Conservation (phyloP, 2,888 invertebrate species). For the Heliconius ethilla region DNA sequence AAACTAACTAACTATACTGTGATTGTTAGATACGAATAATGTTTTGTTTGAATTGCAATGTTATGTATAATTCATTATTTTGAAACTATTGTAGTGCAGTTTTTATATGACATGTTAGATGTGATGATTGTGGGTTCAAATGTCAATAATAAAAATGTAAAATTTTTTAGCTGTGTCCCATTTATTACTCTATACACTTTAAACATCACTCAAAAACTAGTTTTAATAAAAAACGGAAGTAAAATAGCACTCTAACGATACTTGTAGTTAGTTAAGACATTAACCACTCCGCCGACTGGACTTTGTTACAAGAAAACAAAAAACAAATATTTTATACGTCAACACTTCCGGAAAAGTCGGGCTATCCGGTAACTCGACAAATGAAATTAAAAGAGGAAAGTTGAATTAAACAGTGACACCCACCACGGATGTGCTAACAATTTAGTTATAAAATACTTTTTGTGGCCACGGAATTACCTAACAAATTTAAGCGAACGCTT, state of each 20-base stretch:
- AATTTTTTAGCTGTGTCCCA: too few relatives aligned
- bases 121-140: too few relatives aligned
- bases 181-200: too few relatives aligned
- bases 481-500: conserved; percentile 51
- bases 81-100: background rate
- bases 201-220: background rate
- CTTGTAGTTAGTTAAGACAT: background rate
- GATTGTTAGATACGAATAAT: conserved; percentile 21
- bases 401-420: conserved; percentile 21
- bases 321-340: conserved; percentile 12
- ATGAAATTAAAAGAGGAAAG: conserved; percentile 12
- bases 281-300: background rate
- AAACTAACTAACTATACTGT: conserved; percentile 7
- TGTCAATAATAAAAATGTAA: too few relatives aligned
- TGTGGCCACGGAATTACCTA: conserved; percentile 41
- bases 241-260: background rate
- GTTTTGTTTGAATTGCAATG: background rate
- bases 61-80: conserved; percentile 7
- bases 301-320: background rate
- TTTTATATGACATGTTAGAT: background rate
- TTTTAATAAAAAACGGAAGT: background rate
- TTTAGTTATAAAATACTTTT: conserved; percentile 41
- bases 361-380: conserved; percentile 12
- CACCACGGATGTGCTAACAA: conserved; percentile 29
- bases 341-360: background rate